Evolutionary conservation across 2,113 vertebrate species (phyloP), one percentile per base, ranked within the genome.

Genomic region (Catagonus wagneri): DNA sequence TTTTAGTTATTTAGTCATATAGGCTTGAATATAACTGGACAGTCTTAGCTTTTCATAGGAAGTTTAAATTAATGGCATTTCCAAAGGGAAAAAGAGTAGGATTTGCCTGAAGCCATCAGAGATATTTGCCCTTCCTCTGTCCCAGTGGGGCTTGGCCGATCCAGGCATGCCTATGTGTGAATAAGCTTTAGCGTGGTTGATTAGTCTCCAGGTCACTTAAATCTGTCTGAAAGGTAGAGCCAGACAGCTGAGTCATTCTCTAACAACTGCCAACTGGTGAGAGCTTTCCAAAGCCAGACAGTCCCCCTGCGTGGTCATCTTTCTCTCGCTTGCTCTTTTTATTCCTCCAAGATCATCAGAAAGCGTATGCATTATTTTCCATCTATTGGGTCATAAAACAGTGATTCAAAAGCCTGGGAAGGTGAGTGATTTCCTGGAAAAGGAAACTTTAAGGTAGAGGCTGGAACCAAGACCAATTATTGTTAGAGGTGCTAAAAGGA

Each of bases 231-330:
- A 83, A 97, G 58, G 58, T 71, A 95, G 63, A 98, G 71, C 71
- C 89, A 98, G 97, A 97, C 83, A 96, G 56, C 71, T 98, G 96
- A 97, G 95, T 96, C 94, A 97, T 68, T 94, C 89, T 92, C 7
- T 75, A 88, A 87, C 83, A 94, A 71, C 15, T 81, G 56, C 87
- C 79, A 74, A 74, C n/a, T 44, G n/a, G 12, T 63, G 44, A 76
- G 65, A 34, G 25, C 81, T 92, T 96, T 39, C 29, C 44, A 75
- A 92, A 96, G 34, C 32, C 56, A 97, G 87, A 84, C 75, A 39
- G 34, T 84, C 22, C 39, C 15, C n/a, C 25, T 71, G 39, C 16
- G 3, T 80, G 36, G 13, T 80, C 83, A 74, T 56, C 14, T 75
- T 25, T 60, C 4, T 10, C 22, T 4, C 66, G 58, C 25, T 52